These are phyloP conservation scores for Battus philenor DNA, from an alignment of 1,140 invertebrate species.

Conservation along the genomic window DNA sequence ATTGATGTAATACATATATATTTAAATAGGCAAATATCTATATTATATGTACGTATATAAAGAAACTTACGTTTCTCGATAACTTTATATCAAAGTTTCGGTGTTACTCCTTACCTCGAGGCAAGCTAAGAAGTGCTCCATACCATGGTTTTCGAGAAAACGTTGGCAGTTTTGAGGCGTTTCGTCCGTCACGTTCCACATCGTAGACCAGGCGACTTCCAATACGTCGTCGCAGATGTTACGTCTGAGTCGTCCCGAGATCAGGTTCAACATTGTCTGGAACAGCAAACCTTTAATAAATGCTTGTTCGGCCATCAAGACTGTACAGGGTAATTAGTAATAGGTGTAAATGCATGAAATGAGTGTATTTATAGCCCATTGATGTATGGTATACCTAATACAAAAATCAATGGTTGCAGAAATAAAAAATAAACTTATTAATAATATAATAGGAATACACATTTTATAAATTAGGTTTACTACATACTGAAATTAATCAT, in stretches of 20 bases:
- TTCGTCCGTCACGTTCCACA: constrained; percentile 99
- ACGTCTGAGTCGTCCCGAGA: constrained; percentile 84
- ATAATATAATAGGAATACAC: no score
- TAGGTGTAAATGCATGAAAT: no score
- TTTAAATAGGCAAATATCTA: background rate
- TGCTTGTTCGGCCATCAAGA: no score
- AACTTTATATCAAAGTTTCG: background rate
- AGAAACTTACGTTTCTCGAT: background rate
- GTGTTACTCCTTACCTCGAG: constrained; percentile 77
- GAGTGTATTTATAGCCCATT: no score
- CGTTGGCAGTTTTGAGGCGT: constrained; percentile 93
- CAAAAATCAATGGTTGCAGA: no score
- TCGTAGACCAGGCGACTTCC: constrained; percentile 98
- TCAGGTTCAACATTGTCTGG: constrained; percentile 91
- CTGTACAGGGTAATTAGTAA: no score
- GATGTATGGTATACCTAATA: no score
- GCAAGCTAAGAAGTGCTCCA: constrained; percentile 91
- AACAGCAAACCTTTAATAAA: no score
- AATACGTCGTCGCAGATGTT: constrained; percentile 94
- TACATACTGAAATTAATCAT: no score
- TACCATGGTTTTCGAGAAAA: constrained; percentile 91
- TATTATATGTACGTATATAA: no score
- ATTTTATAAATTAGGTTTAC: no score
- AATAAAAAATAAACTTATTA: no score
- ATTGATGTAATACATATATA: background rate